Percentiles rank a stretch among this genome's conserved stretches.
phyloP scores from a whole-genome alignment of 2,797 vertebrate genomes.

The Sebastes reedi region DNA sequence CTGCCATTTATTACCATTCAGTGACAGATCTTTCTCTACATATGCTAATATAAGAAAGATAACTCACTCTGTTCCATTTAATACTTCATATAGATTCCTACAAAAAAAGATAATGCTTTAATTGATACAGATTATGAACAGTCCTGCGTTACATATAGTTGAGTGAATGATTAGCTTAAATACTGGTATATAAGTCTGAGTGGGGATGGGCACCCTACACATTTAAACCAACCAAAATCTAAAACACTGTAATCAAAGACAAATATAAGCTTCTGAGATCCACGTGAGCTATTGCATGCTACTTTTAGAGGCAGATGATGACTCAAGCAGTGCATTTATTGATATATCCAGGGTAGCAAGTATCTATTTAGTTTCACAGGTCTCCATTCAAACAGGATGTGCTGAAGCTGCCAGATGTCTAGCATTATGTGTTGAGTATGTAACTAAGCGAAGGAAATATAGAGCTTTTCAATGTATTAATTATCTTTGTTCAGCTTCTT shows the following conservation, averaged over 20 bases:
- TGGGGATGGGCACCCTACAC: background rate
- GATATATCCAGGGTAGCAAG: background rate
- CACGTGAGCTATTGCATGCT: constrained; percentile 14
- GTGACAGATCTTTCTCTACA: constrained; percentile 42
- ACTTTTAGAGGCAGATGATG: constrained; percentile 33
- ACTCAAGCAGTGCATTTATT: constrained; percentile 38
- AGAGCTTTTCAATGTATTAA: background rate
- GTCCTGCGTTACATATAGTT: constrained; percentile 19
- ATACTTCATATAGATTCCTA: constrained; percentile 36
- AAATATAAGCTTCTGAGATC: constrained; percentile 20
- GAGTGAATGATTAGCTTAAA: constrained; percentile 51
- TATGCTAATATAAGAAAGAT: constrained; percentile 32
- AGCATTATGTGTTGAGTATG: constrained; percentile 3
- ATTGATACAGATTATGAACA: constrained; percentile 33
- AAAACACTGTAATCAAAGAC: constrained; percentile 25
- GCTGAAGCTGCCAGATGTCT: constrained; percentile 33
- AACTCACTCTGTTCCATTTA: constrained; percentile 42
- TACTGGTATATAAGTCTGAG: constrained; percentile 36
- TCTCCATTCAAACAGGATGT: constrained; percentile 25
- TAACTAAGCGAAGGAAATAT: constrained; percentile 7
- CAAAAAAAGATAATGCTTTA: constrained; percentile 28
- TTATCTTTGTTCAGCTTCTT: background rate
- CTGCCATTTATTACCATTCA: constrained; percentile 53
- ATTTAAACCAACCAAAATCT: constrained; percentile 10
- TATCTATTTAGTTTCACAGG: constrained; percentile 25